Percentiles rank a stretch among this genome's conserved stretches.
Evolutionary conservation across 2,888 invertebrate species (phyloP).

Genomic region (Drosophila borborema): DNA sequence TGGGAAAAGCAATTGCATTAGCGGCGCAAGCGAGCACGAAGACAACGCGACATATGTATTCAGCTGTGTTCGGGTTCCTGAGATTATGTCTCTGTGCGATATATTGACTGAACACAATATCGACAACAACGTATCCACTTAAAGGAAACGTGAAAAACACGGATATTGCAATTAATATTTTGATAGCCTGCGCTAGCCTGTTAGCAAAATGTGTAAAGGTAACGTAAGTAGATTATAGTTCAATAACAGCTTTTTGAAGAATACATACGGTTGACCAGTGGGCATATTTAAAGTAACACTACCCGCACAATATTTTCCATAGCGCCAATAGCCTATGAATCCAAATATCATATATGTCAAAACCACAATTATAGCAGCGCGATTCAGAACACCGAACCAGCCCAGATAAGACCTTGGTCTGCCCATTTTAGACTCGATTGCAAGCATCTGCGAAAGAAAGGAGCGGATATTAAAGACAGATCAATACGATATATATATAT

Average conservation of each 20-base stretch:
- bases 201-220: background rate
- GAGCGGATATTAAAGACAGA: background rate
- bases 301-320: slow-evolving; percentile 88
- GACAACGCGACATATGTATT: slow-evolving; percentile 28
- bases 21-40: slow-evolving; percentile 34
- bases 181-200: slow-evolving; percentile 91
- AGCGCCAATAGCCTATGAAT: slow-evolving; percentile 96
- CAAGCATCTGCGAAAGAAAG: slow-evolving; percentile 90
- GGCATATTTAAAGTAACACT: slow-evolving; percentile 95
- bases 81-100: slow-evolving; percentile 6
- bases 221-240: background rate
- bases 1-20: slow-evolving; percentile 47
- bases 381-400: slow-evolving; percentile 94
- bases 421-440: slow-evolving; percentile 97
- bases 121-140: slow-evolving; percentile 98
- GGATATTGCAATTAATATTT: slow-evolving; percentile 91
- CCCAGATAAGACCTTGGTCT: slow-evolving; percentile 94
- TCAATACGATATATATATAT: background rate
- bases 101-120: slow-evolving; percentile 90
- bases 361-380: slow-evolving; percentile 92
- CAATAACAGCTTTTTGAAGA: background rate
- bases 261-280: slow-evolving; percentile 87
- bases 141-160: slow-evolving; percentile 96
- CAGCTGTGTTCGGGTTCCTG: slow-evolving; percentile 19
- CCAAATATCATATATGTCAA: slow-evolving; percentile 92